Evolutionary conservation across 2,797 vertebrate species (phyloP).

Genomic region (Chromis chromis): DNA sequence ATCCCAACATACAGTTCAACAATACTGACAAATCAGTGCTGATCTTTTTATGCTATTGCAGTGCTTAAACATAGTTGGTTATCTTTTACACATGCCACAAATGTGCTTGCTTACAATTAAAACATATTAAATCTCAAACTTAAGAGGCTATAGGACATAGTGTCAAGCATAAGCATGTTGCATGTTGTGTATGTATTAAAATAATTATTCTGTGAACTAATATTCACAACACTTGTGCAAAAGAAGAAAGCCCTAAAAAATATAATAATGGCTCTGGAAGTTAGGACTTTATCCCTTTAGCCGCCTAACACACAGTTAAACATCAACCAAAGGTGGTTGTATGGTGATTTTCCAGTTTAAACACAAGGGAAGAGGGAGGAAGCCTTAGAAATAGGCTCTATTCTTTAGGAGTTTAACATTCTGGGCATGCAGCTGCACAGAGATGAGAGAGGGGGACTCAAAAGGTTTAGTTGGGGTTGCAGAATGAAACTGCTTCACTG

Average conservation of each 20-base stretch:
- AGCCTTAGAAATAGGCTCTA: slow-evolving; percentile 68
- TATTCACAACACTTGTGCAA: slow-evolving; percentile 14
- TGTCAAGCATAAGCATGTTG: neutral
- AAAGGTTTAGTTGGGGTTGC: slow-evolving; percentile 76
- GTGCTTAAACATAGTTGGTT: neutral
- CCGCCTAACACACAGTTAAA: slow-evolving; percentile 62
- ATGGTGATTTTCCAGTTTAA: slow-evolving; percentile 73
- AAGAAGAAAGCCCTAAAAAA: slow-evolving; percentile 42
- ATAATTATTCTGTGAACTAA: slow-evolving; percentile 23
- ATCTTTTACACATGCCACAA: slow-evolving; percentile 10
- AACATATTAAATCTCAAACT: slow-evolving; percentile 39
- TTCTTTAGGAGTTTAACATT: slow-evolving; percentile 78
- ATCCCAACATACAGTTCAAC: slow-evolving; percentile 5
- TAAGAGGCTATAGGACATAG: neutral
- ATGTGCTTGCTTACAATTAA: slow-evolving; percentile 35
- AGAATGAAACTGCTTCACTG: slow-evolving; percentile 65
- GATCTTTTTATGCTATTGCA: neutral
- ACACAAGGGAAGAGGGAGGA: slow-evolving; percentile 59
- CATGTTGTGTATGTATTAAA: slow-evolving; percentile 33
- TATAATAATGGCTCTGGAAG: slow-evolving; percentile 35
- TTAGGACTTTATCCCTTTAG: slow-evolving; percentile 55
- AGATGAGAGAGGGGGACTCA: slow-evolving; percentile 69
- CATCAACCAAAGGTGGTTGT: slow-evolving; percentile 68
- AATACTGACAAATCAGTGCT: neutral
- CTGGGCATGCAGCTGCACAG: slow-evolving; percentile 67